Percentiles rank a stretch among this genome's conserved stretches.
These are phyloP conservation scores for Embiotoca jacksoni DNA, from an alignment of 2,113 vertebrate species.

Conservation along the genomic window DNA sequence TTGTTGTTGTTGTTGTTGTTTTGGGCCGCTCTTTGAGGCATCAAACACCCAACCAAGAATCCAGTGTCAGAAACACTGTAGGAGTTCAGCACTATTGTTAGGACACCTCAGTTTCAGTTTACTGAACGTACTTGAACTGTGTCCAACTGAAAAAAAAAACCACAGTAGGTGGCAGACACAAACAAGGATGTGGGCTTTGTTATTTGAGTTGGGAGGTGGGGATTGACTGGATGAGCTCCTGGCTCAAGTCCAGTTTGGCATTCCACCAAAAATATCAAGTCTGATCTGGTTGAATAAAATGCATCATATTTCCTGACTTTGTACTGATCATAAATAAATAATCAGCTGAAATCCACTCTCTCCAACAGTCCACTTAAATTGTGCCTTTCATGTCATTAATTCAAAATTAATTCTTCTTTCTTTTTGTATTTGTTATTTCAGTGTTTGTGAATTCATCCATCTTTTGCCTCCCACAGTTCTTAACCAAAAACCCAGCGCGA, in stretches of 20 bases:
- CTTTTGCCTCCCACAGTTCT: slow-evolving; percentile 84
- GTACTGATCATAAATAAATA: neutral
- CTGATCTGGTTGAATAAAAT: slow-evolving; percentile 29
- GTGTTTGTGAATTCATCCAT: neutral
- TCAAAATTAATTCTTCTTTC: neutral
- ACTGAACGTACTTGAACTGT: slow-evolving; percentile 35
- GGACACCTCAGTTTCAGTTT: neutral
- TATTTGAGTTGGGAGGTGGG: slow-evolving; percentile 7
- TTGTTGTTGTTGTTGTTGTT: slow-evolving; percentile 30
- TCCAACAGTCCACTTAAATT: neutral
- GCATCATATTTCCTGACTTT: neutral
- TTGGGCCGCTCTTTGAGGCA: slow-evolving; percentile 7
- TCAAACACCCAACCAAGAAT: neutral
- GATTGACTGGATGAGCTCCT: slow-evolving; percentile 44
- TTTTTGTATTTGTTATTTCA: neutral
- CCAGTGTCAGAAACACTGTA: slow-evolving; percentile 21
- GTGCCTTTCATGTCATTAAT: neutral
- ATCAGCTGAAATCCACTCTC: neutral
- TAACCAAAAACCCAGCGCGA: slow-evolving; percentile 93
- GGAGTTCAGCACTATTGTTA: slow-evolving; percentile 40
- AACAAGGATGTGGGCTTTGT: slow-evolving; percentile 13
- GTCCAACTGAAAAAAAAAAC: neutral
- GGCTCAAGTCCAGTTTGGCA: slow-evolving; percentile 41
- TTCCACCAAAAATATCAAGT: slow-evolving; percentile 26
- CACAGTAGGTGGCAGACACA: slow-evolving; percentile 21